Percentiles rank a stretch among this genome's conserved stretches.
Conservation (phyloP, 2,797 vertebrate species). For the Takifugu ocellatus region DNA sequence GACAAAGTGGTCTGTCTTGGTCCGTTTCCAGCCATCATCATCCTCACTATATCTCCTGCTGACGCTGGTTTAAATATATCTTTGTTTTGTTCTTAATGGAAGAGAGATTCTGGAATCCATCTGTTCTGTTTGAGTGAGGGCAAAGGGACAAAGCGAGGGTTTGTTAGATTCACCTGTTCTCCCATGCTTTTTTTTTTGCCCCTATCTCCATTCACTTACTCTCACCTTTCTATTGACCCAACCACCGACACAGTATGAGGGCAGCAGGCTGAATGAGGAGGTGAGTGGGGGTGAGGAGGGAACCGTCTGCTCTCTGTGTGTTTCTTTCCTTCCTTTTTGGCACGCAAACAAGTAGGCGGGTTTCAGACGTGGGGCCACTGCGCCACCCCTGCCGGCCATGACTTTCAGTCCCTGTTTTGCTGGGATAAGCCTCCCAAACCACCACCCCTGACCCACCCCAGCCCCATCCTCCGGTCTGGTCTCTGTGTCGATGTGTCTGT, state of each 20-base stretch:
- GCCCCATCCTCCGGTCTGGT: slow-evolving; percentile 64
- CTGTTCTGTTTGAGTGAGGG: slow-evolving; percentile 4
- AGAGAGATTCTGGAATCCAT: background rate
- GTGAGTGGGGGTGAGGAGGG: slow-evolving; percentile 73
- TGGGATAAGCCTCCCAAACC: slow-evolving; percentile 52
- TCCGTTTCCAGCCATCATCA: too few relatives aligned
- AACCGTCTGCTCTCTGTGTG: slow-evolving; percentile 60
- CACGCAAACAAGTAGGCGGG: slow-evolving; percentile 59
- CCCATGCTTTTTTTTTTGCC: slow-evolving; percentile 48
- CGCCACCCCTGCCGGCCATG: slow-evolving; percentile 43
- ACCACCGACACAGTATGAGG: slow-evolving; percentile 75
- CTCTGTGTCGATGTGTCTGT: slow-evolving; percentile 55
- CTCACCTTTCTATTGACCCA: slow-evolving; percentile 76
- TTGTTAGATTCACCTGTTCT: slow-evolving; percentile 14
- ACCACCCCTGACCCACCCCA: slow-evolving; percentile 52
- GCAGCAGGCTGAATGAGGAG: slow-evolving; percentile 77
- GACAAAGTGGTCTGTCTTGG: background rate
- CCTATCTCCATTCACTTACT: slow-evolving; percentile 65
- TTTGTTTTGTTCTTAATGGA: too few relatives aligned
- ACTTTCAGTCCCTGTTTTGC: slow-evolving; percentile 46
- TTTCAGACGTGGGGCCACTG: slow-evolving; percentile 37
- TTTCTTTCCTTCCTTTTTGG: slow-evolving; percentile 55
- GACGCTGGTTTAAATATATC: too few relatives aligned
- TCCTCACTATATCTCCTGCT: too few relatives aligned
- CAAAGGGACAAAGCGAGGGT: too few relatives aligned